A percentile compares a stretch with the other conserved stretches of the same genome.
phyloP scores from a whole-genome alignment of 2,797 vertebrate genomes.

The Acanthopagrus latus region DNA sequence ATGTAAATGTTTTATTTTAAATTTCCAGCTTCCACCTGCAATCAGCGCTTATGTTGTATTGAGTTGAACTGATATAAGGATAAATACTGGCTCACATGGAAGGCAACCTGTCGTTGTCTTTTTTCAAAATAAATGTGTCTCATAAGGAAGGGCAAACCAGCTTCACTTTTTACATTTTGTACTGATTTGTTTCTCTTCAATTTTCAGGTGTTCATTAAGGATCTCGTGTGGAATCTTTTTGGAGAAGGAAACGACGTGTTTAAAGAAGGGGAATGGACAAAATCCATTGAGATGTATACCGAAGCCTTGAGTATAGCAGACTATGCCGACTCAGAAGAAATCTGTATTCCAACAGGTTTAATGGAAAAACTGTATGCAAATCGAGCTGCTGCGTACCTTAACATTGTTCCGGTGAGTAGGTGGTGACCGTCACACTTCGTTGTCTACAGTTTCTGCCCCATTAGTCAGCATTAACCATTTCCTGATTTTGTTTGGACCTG shows the following conservation, averaged over 20 bases:
- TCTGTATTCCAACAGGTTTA: constrained; percentile 86
- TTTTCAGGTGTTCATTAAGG: constrained; percentile 91
- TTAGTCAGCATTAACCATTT: not conserved
- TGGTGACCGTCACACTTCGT: not conserved
- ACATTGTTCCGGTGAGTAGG: constrained; percentile 87
- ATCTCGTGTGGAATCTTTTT: constrained; percentile 94
- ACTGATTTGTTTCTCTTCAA: not conserved
- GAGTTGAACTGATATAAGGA: not conserved
- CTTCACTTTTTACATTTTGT: not conserved
- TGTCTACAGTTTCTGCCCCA: not conserved
- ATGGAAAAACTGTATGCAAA: constrained; percentile 94
- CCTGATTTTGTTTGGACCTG: not conserved
- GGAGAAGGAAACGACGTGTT: constrained; percentile 96
- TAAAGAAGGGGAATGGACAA: constrained; percentile 91
- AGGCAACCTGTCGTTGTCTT: not conserved
- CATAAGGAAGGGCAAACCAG: not conserved
- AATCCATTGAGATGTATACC: constrained; percentile 92
- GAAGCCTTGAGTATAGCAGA: constrained; percentile 95
- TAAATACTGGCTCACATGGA: not conserved
- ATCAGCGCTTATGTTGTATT: not conserved
- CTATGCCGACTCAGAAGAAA: constrained; percentile 95
- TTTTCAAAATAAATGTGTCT: not conserved
- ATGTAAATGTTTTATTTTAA: not conserved
- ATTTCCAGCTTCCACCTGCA: not conserved
- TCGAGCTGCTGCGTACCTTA: constrained; percentile 93